These are phyloP conservation scores for Myocastor coypus DNA, from an alignment of 2,113 vertebrate species.

Conservation along the genomic window DNA sequence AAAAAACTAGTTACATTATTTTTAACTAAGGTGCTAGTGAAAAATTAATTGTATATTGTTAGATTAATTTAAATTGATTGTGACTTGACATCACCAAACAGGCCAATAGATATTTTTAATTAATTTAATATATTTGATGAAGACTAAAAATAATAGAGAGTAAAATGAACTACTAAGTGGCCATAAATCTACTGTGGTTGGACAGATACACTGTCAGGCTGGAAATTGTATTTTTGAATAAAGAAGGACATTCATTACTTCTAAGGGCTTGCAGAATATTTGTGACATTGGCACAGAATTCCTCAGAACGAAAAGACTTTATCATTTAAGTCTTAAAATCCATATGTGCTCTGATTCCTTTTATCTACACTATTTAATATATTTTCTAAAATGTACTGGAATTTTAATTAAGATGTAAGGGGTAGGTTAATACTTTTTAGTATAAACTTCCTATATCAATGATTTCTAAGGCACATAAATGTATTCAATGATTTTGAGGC, in stretches of 20 bases:
- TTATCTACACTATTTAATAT: background rate
- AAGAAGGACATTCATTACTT: background rate
- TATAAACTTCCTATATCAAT: conserved; percentile 11
- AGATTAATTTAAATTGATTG: background rate
- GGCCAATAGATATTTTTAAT: background rate
- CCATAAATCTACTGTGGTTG: background rate
- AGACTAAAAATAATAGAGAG: background rate
- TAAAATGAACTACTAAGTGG: background rate
- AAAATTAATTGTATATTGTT: background rate
- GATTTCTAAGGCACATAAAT: background rate
- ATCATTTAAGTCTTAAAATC: background rate
- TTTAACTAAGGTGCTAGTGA: background rate
- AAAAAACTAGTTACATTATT: background rate
- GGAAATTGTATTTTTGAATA: background rate
- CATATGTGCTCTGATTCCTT: background rate
- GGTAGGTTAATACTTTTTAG: background rate
- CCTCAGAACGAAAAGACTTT: background rate
- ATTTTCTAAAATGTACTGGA: background rate
- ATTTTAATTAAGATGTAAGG: conserved; percentile 32
- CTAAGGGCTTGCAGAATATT: background rate
- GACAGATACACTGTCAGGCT: background rate
- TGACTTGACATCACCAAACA: background rate
- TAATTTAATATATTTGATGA: background rate
- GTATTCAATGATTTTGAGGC: background rate
- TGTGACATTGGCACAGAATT: background rate